These are phyloP conservation scores for Cygnus olor DNA, from an alignment of 2,797 vertebrate genomes.

Conservation along the genomic window DNA sequence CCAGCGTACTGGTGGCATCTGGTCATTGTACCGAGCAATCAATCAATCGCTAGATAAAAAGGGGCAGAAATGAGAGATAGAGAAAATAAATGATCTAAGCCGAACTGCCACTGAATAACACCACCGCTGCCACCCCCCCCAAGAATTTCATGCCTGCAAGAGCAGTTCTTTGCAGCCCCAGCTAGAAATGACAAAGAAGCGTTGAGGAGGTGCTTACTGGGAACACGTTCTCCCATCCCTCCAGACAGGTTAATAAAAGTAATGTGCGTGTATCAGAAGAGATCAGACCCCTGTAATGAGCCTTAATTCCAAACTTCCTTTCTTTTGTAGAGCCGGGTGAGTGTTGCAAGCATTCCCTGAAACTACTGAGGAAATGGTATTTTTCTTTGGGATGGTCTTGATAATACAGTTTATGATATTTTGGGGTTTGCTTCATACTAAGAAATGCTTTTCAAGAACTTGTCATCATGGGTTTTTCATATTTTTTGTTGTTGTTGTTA, in stretches of 20 bases:
- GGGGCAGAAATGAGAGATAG: not conserved
- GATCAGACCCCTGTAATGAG: conserved; percentile 8
- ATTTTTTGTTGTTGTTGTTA: not conserved
- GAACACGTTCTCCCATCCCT: not conserved
- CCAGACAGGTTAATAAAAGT: not conserved
- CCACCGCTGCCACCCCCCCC: too few relatives aligned
- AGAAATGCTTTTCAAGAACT: not conserved
- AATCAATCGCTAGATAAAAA: conserved; percentile 46
- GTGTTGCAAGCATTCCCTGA: conserved; percentile 12
- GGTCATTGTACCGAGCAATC: conserved; percentile 44
- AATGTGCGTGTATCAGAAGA: not conserved
- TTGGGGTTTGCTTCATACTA: not conserved
- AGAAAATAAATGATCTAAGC: not conserved
- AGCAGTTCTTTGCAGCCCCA: conserved; percentile 17
- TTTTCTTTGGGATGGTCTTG: not conserved
- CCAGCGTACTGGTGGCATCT: not conserved
- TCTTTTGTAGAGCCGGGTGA: conserved; percentile 22
- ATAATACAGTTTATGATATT: not conserved
- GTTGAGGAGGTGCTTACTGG: not conserved
- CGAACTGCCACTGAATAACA: not conserved
- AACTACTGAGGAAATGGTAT: not conserved
- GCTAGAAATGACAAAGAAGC: not conserved
- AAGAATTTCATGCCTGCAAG: not conserved
- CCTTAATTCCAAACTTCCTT: conserved; percentile 60
- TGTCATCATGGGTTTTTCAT: not conserved